Evolutionary conservation across 1,140 invertebrate species (phyloP).

Genomic region (Parapsyche elsis): DNA sequence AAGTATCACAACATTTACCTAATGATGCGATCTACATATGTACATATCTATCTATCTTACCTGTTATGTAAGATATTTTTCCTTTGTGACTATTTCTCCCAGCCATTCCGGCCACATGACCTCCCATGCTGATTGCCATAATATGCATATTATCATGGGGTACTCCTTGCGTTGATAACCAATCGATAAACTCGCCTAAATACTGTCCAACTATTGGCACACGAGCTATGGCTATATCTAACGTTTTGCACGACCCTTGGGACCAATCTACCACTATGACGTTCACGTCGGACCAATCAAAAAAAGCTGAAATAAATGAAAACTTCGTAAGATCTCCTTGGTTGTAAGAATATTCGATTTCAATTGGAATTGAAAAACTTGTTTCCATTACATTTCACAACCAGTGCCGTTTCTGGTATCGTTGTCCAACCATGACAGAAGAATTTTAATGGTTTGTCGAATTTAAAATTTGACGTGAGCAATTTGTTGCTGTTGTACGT

Average conservation of each 20-base stretch:
- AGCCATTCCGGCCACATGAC: slow-evolving; percentile 58
- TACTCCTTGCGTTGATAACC: slow-evolving; percentile 60
- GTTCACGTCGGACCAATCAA: slow-evolving; percentile 65
- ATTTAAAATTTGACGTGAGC: slow-evolving; percentile 28
- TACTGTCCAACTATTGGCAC: slow-evolving; percentile 67
- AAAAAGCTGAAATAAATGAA: slow-evolving; percentile 60
- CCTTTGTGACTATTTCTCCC: slow-evolving; percentile 55
- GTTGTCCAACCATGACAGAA: slow-evolving; percentile 31
- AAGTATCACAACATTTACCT: too few species aligned
- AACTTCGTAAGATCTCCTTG: too few species aligned
- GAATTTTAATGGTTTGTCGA: slow-evolving; percentile 42
- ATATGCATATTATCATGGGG: slow-evolving; percentile 60
- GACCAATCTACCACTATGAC: slow-evolving; percentile 71
- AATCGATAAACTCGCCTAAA: slow-evolving; percentile 68
- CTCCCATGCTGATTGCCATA: slow-evolving; percentile 58
- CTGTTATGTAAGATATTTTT: slow-evolving; percentile 52
- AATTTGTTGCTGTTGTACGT: too few species aligned
- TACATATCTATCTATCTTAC: slow-evolving; percentile 8
- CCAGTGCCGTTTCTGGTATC: too few species aligned
- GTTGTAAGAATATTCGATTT: too few species aligned
- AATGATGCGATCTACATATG: too few species aligned
- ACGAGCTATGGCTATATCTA: slow-evolving; percentile 64
- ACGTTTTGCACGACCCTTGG: slow-evolving; percentile 61
- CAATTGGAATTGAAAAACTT: too few species aligned
- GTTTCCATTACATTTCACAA: too few species aligned